Base-by-base conservation (phyloP, 2,797 vertebrate genomes). In the Myotis myotis region DNA sequence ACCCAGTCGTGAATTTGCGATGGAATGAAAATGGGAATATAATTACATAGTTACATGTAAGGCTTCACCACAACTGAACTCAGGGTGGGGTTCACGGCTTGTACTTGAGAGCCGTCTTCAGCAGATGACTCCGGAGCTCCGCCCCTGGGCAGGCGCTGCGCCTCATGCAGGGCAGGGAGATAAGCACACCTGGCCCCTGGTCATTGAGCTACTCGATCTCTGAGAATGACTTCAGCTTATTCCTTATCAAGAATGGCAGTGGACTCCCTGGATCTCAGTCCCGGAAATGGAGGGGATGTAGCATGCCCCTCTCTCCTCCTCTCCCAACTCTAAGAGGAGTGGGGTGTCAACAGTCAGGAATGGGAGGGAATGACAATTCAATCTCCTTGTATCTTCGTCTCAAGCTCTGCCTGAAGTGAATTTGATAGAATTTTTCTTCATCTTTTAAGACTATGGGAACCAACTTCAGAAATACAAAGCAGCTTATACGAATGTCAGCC, bases 381-480 rank as follows among this genome's bases (percentile, higher is more conserved):
- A 4, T 6, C 22, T 36, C 53, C 84, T 51, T 49, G 33, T 10
- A 44, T 7, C 55, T 36, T 71, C 11, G 8, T 68, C 76, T 87
- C 53, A 44, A 87, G 49, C 28, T 62, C 82, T 83, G 75, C 15
- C 38, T 75, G 57, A 80, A 96, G 76, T 4, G 41, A 72, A 80
- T n/a, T 49, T 44, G n/a, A 87, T 33, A 41, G 0, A 85, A 82
- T 53, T 83, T 87, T 36, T 79, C 44, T 51, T 70, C 44, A 53
- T 89, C 86, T 91, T 87, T 53, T 36, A 95, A 79, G 80, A 87
- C 64, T 44, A 95, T 57, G 22, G 38, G 41, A 25, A 66, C 7
- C 66, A 33, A n/a, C 86, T 68, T 66, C 33, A 87, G 92, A 92
- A 93, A 74, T 28, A 88, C 22, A 81, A 87, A 91, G 87, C n/a